Base-by-base conservation (phyloP, 1,140 invertebrate genomes). In the Cydia splendana region DNA sequence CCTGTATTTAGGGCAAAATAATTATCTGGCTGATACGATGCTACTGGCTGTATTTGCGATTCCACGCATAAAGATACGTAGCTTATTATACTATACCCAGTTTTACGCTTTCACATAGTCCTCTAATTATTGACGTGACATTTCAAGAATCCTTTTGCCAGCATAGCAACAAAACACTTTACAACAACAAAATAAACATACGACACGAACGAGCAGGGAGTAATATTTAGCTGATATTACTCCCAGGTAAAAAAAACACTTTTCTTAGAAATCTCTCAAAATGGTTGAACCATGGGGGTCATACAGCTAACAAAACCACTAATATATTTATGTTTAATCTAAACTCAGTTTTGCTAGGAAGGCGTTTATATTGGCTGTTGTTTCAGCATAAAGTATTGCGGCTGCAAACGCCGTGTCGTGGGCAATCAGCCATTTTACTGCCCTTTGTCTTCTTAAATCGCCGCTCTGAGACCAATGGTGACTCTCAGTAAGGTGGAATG, bases 371-470 rank as follows among this genome's bases (percentile, higher is more conserved):
- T 71, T 71, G n/a, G 67, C 67, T 20, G 30, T 71, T 71, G 30
- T 71, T 34, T 42, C 30, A 71, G 67, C 57, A 62, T 71, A 71
- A 73, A 71, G 65, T 53, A n/a, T 28, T 77, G 81, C 79, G 79
- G 84, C 81, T 62, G 57, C 57, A 62, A 62, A 62, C 82, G 84
- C 83, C 84, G 82, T 89, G 87, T 87, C 87, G 89, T 82, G 85
- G 85, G 87, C 88, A 92, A 91, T 92, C 91, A 91, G 84, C 84
- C 87, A 82, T 88, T 92, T 91, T 92, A 92, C 89, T 90, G 87
- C 89, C 86, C 91, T 92, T 92, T 92, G 89, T 92, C 89, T 91
- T 92, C 87, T 90, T 88, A 91, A 89, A 91, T 89, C 85, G 87
- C 80, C 76, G 82, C 80, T 76, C 77, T 69, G 84, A 92, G 84